Percentiles rank a stretch among this genome's conserved stretches.
Evolutionary conservation across 2,888 invertebrate genomes (phyloP).

Genomic region (Calliphora vomitoria): DNA sequence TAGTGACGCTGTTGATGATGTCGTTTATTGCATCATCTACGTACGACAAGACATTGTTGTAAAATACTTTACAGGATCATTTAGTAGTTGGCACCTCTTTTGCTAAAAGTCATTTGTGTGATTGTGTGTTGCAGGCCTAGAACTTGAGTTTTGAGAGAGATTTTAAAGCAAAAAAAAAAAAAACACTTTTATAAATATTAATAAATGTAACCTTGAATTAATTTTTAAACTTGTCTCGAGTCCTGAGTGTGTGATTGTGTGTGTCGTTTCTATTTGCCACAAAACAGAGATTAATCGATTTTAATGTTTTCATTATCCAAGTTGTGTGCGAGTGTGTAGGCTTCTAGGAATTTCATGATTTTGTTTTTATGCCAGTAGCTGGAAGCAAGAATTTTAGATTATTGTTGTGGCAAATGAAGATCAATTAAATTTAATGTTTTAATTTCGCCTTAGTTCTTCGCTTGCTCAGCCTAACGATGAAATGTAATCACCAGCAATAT

Average conservation of each 20-base stretch:
- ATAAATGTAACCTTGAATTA: conserved; percentile 81
- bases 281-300: conserved; percentile 70
- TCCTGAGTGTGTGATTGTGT: conserved; percentile 4
- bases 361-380: conserved; percentile 62
- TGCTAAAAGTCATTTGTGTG: conserved; percentile 59
- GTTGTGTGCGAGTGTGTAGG: background rate
- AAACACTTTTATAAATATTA: conserved; percentile 79
- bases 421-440: conserved; percentile 74
- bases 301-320: conserved; percentile 70
- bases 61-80: conserved; percentile 55
- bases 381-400: conserved; percentile 67
- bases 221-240: conserved; percentile 77
- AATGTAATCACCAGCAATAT: conserved; percentile 51
- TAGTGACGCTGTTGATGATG: conserved; percentile 71
- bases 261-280: conserved; percentile 53
- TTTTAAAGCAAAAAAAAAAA: background rate
- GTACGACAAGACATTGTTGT: conserved; percentile 16
- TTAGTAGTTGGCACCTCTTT: conserved; percentile 74
- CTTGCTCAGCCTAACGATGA: conserved; percentile 9
- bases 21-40: conserved; percentile 67
- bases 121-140: conserved; percentile 1
- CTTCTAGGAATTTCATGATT: conserved; percentile 37
- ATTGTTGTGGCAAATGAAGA: conserved; percentile 66
- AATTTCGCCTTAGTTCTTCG: conserved; percentile 34
- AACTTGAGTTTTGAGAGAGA: background rate